These are phyloP conservation scores for Stichopus horrens DNA, from an alignment of 53 echinoderm and acorn worm genomes.

Conservation along the genomic window DNA sequence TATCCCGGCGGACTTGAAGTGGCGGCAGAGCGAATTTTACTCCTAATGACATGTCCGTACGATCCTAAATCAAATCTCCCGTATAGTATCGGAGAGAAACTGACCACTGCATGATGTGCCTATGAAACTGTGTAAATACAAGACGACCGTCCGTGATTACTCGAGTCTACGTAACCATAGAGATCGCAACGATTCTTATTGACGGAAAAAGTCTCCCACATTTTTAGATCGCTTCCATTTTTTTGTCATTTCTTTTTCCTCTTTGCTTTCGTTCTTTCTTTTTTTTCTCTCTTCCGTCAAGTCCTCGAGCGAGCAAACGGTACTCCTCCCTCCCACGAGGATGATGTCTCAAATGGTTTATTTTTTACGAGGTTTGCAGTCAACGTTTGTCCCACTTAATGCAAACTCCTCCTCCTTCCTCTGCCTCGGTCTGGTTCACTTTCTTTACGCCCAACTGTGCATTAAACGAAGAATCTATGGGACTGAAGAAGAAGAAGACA, in stretches of 20 bases:
- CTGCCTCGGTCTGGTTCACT: not conserved
- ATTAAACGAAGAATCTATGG: not conserved
- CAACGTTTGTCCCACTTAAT: slow-evolving; percentile 32
- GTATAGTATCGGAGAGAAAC: not conserved
- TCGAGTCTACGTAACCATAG: slow-evolving; percentile 20
- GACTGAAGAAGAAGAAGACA: not conserved
- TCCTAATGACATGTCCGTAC: slow-evolving; percentile 31
- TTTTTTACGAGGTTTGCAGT: not conserved
- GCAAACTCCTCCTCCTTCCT: slow-evolving; percentile 10
- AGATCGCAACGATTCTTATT: not conserved
- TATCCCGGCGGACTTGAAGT: slow-evolving; percentile 43
- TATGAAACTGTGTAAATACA: not conserved
- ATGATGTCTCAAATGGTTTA: slow-evolving; percentile 4
- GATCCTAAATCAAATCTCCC: not conserved
- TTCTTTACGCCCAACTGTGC: not conserved
- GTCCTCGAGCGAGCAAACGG: slow-evolving; percentile 30
- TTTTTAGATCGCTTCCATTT: not conserved
- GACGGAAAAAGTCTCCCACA: not conserved
- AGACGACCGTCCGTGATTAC: not conserved
- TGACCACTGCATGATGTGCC: not conserved
- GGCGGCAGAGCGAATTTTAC: not conserved
- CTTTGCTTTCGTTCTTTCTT: not conserved
- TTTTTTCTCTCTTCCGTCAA: not conserved
- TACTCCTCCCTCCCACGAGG: slow-evolving; percentile 13
- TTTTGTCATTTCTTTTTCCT: not conserved